These are phyloP conservation scores for Pollicipes pollicipes DNA, from an alignment of 1,140 invertebrate genomes.

Conservation along the genomic window DNA sequence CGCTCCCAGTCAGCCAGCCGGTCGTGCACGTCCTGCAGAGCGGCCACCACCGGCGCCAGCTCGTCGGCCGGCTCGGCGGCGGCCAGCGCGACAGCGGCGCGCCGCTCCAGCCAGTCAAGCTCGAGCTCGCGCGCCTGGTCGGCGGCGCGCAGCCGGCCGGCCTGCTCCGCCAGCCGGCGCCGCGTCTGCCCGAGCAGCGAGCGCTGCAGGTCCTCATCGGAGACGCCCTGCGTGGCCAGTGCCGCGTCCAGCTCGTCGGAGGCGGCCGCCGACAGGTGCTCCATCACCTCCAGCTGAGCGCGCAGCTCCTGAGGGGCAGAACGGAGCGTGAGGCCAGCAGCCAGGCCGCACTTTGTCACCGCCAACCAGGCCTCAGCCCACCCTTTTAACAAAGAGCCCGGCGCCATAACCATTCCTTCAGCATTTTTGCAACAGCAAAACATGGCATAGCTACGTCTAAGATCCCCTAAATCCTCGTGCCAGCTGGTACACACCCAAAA, in stretches of 20 bases:
- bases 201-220: background rate
- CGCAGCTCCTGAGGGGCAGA: conserved; percentile 1
- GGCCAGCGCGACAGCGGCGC: background rate
- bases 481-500: background rate
- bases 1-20: background rate
- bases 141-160: background rate
- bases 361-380: too few species aligned
- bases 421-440: too few species aligned
- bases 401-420: too few species aligned
- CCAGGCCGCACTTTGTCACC: too few species aligned
- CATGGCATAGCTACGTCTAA: too few species aligned
- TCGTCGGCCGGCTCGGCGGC: background rate
- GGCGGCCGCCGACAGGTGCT: background rate
- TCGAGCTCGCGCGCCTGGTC: background rate
- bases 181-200: background rate
- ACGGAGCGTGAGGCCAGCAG: too few species aligned
- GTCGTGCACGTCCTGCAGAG: background rate
- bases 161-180: background rate
- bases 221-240: background rate
- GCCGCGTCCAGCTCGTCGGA: background rate
- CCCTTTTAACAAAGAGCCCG: too few species aligned
- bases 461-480: too few species aligned
- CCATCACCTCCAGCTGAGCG: background rate
- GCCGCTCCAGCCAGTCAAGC: background rate
- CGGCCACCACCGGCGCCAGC: background rate